phyloP scores from a whole-genome alignment of 2,888 invertebrate species.

The Xestoiulus laeticollis region DNA sequence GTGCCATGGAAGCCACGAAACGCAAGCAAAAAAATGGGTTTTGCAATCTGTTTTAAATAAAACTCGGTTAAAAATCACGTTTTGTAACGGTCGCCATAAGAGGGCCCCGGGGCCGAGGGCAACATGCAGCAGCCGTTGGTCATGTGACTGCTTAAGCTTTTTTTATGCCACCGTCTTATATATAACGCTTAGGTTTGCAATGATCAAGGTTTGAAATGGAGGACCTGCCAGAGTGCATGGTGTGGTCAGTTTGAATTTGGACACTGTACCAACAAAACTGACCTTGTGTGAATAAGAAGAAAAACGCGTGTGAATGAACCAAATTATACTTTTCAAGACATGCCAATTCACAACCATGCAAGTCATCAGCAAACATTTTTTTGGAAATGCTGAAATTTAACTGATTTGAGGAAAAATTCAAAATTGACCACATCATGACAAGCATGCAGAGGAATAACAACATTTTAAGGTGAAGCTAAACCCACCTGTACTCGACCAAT shows the following conservation, averaged over 20 bases:
- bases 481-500: too few species aligned
- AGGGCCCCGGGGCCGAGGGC: not conserved
- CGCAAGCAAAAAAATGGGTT: not conserved
- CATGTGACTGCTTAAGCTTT: not conserved
- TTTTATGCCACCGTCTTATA: not conserved
- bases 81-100: slow-evolving; percentile 32
- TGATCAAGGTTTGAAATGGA: not conserved
- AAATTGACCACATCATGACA: not conserved
- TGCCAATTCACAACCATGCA: too few species aligned
- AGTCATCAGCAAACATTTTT: not conserved
- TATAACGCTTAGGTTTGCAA: not conserved
- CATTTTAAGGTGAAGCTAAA: too few species aligned
- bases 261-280: not conserved
- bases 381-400: not conserved
- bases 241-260: not conserved
- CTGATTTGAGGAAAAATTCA: not conserved
- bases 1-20: not conserved
- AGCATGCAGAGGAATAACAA: too few species aligned
- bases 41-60: slow-evolving; percentile 25
- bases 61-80: not conserved
- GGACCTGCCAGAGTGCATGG: not conserved
- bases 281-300: not conserved
- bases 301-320: not conserved
- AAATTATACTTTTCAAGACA: not conserved
- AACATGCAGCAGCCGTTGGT: slow-evolving; percentile 9